Percentiles rank a stretch among this genome's conserved stretches.
Evolutionary conservation across 2,113 vertebrate genomes (phyloP).

Genomic region (Corvus moneduloides): DNA sequence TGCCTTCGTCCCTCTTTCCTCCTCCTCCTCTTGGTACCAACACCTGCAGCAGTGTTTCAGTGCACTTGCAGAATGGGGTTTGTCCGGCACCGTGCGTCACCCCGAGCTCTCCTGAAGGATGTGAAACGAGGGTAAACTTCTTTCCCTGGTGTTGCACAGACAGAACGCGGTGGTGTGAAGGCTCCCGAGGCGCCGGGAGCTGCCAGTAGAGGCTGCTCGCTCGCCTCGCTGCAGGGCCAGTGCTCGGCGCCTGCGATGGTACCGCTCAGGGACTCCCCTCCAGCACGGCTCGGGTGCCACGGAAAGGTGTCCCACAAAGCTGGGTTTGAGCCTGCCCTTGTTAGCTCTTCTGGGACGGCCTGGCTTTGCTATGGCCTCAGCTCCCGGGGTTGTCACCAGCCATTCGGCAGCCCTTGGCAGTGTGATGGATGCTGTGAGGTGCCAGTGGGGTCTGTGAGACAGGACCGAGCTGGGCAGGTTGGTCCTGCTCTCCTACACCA

Average conservation of each 20-base stretch:
- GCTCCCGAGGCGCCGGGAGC: not conserved
- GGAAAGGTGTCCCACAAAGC: not conserved
- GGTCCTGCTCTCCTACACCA: not conserved
- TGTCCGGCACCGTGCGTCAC: rapidly evolving
- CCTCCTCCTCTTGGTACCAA: not conserved
- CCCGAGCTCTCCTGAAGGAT: rapidly evolving
- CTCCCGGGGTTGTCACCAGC: not conserved
- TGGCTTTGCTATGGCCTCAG: not conserved
- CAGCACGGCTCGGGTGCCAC: not conserved
- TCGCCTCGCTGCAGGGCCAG: not conserved
- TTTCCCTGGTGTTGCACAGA: not conserved
- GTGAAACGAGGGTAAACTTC: not conserved
- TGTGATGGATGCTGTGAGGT: not conserved
- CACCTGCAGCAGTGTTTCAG: not conserved
- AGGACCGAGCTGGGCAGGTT: not conserved
- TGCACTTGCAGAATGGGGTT: not conserved
- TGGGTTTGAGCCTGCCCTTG: not conserved
- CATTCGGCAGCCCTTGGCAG: not conserved
- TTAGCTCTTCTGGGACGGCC: not conserved
- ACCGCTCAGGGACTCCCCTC: not conserved
- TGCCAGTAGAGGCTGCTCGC: conserved; percentile 57
- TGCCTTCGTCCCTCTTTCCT: not conserved
- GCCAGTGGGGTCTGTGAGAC: not conserved
- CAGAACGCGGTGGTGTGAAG: not conserved
- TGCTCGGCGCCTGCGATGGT: not conserved